Conservation (phyloP, 2,113 vertebrate genomes). For the Gobiocypris rarus region DNA sequence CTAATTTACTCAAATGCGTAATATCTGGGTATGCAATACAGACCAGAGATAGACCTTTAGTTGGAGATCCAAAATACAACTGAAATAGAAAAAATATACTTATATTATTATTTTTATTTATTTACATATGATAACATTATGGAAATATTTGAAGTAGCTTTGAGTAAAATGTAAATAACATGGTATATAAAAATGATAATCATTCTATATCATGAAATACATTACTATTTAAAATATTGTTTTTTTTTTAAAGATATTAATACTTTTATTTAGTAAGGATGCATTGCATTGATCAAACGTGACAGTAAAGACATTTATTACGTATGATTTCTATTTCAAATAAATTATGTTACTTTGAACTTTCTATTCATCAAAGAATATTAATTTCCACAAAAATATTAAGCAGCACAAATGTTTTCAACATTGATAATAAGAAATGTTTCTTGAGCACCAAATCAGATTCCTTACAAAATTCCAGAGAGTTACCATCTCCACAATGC, state of each 20-base stretch:
- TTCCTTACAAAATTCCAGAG: background rate
- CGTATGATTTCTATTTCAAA: background rate
- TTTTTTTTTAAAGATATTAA: background rate
- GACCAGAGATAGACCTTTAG: background rate
- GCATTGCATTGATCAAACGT: background rate
- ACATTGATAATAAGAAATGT: background rate
- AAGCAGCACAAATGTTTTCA: background rate
- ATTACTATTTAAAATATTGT: too few relatives aligned
- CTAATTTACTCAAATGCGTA: conserved; percentile 1
- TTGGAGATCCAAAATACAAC: background rate
- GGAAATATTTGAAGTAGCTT: background rate
- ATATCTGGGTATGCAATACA: background rate
- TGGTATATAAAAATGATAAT: background rate
- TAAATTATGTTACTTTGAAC: background rate
- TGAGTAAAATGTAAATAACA: background rate
- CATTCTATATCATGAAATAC: background rate
- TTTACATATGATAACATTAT: background rate
- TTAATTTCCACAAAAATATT: background rate
- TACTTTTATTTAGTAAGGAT: background rate
- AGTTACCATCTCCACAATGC: background rate
- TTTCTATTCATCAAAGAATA: background rate
- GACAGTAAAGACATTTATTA: background rate
- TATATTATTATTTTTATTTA: too few relatives aligned
- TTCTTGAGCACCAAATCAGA: background rate
- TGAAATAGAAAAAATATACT: background rate